phyloP scores from a whole-genome alignment of 2,888 invertebrate species.

The Patella depressa region DNA sequence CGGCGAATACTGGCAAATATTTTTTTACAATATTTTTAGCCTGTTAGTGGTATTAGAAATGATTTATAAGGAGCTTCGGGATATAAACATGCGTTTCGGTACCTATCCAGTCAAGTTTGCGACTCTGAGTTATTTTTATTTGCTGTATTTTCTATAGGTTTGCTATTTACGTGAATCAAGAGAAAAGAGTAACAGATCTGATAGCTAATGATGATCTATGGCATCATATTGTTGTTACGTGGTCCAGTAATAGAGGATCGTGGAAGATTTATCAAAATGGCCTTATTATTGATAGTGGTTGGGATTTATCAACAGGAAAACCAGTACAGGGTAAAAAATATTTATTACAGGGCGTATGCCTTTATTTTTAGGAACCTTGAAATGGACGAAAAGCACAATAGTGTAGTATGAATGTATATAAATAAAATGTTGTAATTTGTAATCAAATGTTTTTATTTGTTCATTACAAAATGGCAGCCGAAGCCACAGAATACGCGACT shows the following conservation, averaged over 20 bases:
- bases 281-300: slow-evolving; percentile 73
- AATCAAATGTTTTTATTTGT: too few relatives aligned
- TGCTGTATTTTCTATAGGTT: slow-evolving; percentile 72
- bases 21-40: too few relatives aligned
- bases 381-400: too few relatives aligned
- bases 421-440: too few relatives aligned
- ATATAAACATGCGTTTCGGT: too few relatives aligned
- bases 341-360: not conserved
- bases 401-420: not conserved
- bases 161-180: slow-evolving; percentile 78
- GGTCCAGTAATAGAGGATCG: slow-evolving; percentile 75
- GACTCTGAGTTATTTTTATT: too few relatives aligned
- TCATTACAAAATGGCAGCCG: too few relatives aligned
- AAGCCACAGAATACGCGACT: too few relatives aligned
- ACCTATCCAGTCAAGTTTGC: too few relatives aligned
- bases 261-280: slow-evolving; percentile 79
- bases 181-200: slow-evolving; percentile 77
- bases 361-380: not conserved
- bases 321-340: slow-evolving; percentile 73
- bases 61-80: too few relatives aligned
- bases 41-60: too few relatives aligned
- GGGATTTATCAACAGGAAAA: slow-evolving; percentile 73
- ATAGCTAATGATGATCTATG: slow-evolving; percentile 79
- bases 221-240: slow-evolving; percentile 79
- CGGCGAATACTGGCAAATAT: too few relatives aligned